A percentile compares a stretch with the other conserved stretches of the same genome.
Evolutionary conservation across 2,113 vertebrate genomes (phyloP).

Genomic region (Osmerus mordax): DNA sequence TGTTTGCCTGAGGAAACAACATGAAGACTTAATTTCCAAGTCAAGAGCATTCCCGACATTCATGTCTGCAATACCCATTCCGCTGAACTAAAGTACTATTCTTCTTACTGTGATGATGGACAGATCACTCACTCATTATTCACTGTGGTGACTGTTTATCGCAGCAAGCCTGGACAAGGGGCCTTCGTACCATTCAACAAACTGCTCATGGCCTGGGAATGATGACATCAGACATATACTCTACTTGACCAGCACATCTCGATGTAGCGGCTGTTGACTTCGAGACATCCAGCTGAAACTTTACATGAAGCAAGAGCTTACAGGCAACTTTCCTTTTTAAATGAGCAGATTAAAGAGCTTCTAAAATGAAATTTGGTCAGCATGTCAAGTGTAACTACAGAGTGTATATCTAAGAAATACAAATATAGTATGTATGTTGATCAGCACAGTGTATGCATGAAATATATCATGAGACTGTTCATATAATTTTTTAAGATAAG

Average conservation of each 20-base stretch:
- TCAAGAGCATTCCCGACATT: neutral
- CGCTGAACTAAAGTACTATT: too few species aligned
- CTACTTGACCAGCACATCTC: neutral
- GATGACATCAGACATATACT: constrained; percentile 6
- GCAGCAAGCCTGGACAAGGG: constrained; percentile 67
- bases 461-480: too few species aligned
- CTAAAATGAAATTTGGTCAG: too few species aligned
- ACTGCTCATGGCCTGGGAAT: constrained; percentile 77
- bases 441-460: too few species aligned
- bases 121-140: neutral
- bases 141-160: neutral
- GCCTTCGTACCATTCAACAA: constrained; percentile 74
- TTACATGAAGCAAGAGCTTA: neutral
- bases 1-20: neutral
- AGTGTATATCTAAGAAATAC: too few species aligned
- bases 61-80: too few species aligned
- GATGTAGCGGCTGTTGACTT: neutral
- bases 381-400: too few species aligned
- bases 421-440: too few species aligned
- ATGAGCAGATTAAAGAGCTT: too few species aligned
- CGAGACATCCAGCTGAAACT: neutral
- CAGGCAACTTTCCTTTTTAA: too few species aligned
- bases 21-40: neutral
- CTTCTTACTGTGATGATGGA: too few species aligned
- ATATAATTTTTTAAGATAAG: too few species aligned